Base-by-base conservation (phyloP, 2,888 invertebrate genomes). In the Shargacucullia verbasci region DNA sequence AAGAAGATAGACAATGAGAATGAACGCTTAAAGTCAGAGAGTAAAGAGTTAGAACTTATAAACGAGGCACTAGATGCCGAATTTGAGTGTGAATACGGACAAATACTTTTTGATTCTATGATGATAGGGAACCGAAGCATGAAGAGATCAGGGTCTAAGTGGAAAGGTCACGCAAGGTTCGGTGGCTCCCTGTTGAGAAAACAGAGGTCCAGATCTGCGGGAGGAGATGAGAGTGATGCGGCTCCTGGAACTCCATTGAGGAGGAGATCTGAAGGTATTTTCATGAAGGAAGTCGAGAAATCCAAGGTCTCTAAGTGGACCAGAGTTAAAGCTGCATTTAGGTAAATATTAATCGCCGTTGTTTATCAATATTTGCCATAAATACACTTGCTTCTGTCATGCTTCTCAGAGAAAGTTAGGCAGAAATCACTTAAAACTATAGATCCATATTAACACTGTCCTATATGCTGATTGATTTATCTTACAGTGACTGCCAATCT, bases 251-350 rank as follows among this genome's bases (percentile, higher is more conserved):
- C 91, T 10, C 92, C 92, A 0, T 53, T 92, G 14, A 83, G 94
- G 61, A 85, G 90, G 67, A 86, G 87, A 48, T 93, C 91, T 8
- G 94, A 91, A 59, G 91, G 90, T 0, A 74, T 93, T 2, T 91
- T 90, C 44, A 70, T 83, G 43, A 94, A 93, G 55, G 92, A 92
- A 71, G 90, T 92, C 0, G 94, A 94, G 13, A 94, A 93, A 54
- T 94, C 96, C 0, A 96, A 96, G 80, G 95, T 97, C 45, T 97
- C 98, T 0, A 98, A 98, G 82, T 98, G 98, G 98, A 97, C 97
- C 0, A 96, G 96, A 89, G 98, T 98, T 9, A 98, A 98, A 86
- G 97, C 97, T 41, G 98, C 98, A 11, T 97, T 98, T 79, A 97
- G 96, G 86, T 97, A 95, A 96, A 96, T 61, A 65, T 37, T 12